phyloP scores from a whole-genome alignment of 2,113 vertebrate genomes.

The Zosterops japonicus region DNA sequence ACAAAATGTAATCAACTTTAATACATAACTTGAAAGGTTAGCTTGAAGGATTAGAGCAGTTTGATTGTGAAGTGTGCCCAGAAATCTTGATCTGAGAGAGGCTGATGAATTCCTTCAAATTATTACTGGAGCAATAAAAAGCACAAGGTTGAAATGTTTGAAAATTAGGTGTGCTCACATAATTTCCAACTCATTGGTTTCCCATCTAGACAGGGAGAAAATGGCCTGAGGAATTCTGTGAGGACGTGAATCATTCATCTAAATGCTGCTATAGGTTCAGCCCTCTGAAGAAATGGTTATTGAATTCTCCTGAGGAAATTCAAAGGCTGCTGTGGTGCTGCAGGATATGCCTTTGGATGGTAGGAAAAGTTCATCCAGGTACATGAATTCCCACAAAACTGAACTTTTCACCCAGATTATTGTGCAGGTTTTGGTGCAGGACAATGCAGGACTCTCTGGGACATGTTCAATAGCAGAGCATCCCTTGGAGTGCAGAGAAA shows the following conservation, averaged over 20 bases:
- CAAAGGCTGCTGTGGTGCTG: neutral
- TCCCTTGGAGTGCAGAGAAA: neutral
- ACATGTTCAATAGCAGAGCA: neutral
- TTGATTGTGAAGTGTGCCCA: slow-evolving; percentile 19
- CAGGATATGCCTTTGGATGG: neutral
- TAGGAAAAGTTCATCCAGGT: neutral
- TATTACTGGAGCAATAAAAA: slow-evolving; percentile 47
- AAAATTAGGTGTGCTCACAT: slow-evolving; percentile 26
- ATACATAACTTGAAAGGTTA: slow-evolving; percentile 63
- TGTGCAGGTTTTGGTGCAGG: neutral
- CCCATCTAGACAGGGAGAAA: slow-evolving; percentile 9
- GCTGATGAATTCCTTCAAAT: slow-evolving; percentile 41
- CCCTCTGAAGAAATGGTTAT: neutral
- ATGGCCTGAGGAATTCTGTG: neutral
- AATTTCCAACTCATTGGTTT: slow-evolving; percentile 59
- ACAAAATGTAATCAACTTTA: slow-evolving; percentile 34
- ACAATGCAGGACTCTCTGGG: neutral
- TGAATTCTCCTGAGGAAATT: neutral
- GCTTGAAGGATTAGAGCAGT: slow-evolving; percentile 34
- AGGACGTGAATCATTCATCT: neutral
- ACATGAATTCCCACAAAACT: neutral
- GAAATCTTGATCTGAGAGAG: slow-evolving; percentile 39
- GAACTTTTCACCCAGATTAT: neutral
- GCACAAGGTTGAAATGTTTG: slow-evolving; percentile 34
- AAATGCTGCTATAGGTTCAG: neutral